A percentile compares a stretch with the other conserved stretches of the same genome.
Conservation (phyloP, 2,113 vertebrate species). For the Emberiza fucata region DNA sequence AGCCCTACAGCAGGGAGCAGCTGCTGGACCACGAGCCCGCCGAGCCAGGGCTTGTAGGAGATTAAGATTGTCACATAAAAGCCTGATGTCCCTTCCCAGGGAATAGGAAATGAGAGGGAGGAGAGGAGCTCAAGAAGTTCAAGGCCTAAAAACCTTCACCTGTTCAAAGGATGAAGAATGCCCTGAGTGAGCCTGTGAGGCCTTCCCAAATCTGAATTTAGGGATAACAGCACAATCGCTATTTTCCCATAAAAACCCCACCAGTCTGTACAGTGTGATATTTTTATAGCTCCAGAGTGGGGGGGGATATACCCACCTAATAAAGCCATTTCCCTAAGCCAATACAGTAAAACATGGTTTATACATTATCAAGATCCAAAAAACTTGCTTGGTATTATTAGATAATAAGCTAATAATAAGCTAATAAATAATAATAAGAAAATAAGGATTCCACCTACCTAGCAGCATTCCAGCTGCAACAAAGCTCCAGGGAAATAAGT, state of each 20-base stretch:
- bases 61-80: background rate
- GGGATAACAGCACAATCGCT: accelerated
- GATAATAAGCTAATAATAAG: background rate
- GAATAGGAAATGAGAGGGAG: background rate
- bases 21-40: accelerated
- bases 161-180: background rate
- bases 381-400: background rate
- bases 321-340: background rate
- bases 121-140: background rate
- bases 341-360: background rate
- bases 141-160: background rate
- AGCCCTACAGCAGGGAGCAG: background rate
- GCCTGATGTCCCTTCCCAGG: background rate
- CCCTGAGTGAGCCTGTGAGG: background rate
- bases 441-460: background rate
- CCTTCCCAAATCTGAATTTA: background rate
- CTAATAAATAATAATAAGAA: background rate
- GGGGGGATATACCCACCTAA: background rate
- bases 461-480: background rate
- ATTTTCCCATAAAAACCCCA: background rate
- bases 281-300: background rate
- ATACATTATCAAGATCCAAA: background rate
- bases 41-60: background rate
- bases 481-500: background rate
- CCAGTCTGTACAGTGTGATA: background rate